Conservation (phyloP, 2,888 invertebrate species). For the Pimpla rufipes region DNA sequence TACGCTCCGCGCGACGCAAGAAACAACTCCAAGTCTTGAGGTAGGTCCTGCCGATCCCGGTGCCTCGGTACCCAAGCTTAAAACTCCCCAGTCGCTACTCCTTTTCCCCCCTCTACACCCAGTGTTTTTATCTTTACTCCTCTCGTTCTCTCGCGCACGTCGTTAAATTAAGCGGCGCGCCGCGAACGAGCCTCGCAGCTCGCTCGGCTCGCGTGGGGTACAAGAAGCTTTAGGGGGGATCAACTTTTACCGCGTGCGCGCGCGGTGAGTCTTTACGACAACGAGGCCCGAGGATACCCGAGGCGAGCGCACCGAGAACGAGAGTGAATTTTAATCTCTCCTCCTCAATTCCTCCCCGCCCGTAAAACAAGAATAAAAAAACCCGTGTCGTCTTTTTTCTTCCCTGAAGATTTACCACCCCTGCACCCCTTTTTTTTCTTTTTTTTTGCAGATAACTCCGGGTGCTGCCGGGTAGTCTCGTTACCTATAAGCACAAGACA, state of each 20-base stretch:
- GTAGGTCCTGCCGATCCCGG: constrained; percentile 69
- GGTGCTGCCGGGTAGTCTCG: not conserved
- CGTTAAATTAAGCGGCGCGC: constrained; percentile 71
- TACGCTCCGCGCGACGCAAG: constrained; percentile 27
- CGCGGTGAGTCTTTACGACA: constrained; percentile 33
- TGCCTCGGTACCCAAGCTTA: constrained; percentile 47
- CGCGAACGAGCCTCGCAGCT: constrained; percentile 56
- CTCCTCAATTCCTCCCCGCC: constrained; percentile 4
- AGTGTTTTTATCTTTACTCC: constrained; percentile 20
- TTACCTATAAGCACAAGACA: too few relatives aligned
- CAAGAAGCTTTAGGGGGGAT: constrained; percentile 40
- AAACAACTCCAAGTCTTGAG: constrained; percentile 67
- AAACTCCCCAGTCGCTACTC: constrained; percentile 28
- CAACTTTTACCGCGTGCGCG: constrained; percentile 41
- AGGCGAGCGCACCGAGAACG: constrained; percentile 14
- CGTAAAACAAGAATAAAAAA: not conserved
- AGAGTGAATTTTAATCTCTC: constrained; percentile 60
- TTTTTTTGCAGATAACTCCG: not conserved
- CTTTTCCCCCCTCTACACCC: not conserved
- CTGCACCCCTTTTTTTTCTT: not conserved
- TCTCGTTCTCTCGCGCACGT: constrained; percentile 55
- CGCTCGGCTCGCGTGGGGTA: not conserved
- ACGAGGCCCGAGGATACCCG: constrained; percentile 8
- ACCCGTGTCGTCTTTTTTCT: not conserved
- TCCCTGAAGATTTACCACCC: not conserved